A percentile compares a stretch with the other conserved stretches of the same genome.
phyloP scores from a whole-genome alignment of 2,113 vertebrate genomes.

The Mus spicilegus region DNA sequence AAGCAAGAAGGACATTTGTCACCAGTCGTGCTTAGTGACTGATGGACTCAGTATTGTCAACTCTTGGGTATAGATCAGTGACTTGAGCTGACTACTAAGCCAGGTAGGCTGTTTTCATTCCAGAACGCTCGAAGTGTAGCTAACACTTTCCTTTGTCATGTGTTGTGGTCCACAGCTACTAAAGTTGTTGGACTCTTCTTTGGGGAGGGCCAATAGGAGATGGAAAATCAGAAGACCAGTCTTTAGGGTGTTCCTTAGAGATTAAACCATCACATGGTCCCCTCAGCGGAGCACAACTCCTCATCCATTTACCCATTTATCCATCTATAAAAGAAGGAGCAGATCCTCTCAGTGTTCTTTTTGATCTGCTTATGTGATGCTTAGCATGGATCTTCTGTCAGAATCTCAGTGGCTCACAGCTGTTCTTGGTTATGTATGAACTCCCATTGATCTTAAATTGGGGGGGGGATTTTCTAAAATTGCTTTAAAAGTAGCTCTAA shows the following conservation, averaged over 20 bases:
- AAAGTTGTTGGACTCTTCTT: background rate
- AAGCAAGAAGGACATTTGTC: background rate
- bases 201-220: background rate
- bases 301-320: background rate
- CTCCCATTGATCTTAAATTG: slow-evolving; percentile 79
- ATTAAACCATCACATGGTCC: slow-evolving; percentile 67
- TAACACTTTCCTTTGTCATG: background rate
- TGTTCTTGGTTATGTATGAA: slow-evolving; percentile 74
- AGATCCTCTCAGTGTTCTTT: slow-evolving; percentile 29
- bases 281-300: slow-evolving; percentile 69
- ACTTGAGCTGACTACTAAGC: background rate
- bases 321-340: slow-evolving; percentile 22
- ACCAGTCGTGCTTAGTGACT: background rate
- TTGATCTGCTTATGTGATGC: slow-evolving; percentile 36
- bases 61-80: background rate
- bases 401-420: slow-evolving; percentile 75
- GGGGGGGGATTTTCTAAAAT: slow-evolving; percentile 67
- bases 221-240: background rate
- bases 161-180: background rate
- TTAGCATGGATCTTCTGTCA: slow-evolving; percentile 73
- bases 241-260: slow-evolving; percentile 18
- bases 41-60: background rate
- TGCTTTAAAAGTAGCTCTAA: slow-evolving; percentile 77
- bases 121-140: background rate
- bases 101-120: background rate